Conservation (phyloP, 2,797 vertebrate genomes). For the Scolopax rusticola region DNA sequence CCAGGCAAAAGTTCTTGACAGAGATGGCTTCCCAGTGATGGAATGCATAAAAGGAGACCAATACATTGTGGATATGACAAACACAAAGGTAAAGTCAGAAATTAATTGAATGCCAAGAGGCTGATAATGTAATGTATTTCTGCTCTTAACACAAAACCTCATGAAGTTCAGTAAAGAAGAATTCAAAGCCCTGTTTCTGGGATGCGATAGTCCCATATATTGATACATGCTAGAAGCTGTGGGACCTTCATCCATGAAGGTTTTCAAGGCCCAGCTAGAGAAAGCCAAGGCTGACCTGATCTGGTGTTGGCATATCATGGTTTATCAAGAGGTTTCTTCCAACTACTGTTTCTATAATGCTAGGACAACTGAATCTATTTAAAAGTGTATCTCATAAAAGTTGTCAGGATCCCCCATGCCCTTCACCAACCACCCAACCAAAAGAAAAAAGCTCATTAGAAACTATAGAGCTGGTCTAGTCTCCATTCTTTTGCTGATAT, state of each 20-base stretch:
- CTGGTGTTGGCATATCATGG: neutral
- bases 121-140: neutral
- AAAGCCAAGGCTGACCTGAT: neutral
- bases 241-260: neutral
- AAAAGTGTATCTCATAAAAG: neutral
- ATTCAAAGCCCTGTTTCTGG: neutral
- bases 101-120: neutral
- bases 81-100: slow-evolving; percentile 89
- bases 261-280: neutral
- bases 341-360: neutral
- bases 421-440: neutral
- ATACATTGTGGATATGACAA: slow-evolving; percentile 98
- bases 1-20: slow-evolving; percentile 96
- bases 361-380: neutral
- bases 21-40: slow-evolving; percentile 97
- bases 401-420: neutral
- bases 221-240: neutral
- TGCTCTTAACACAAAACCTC: neutral
- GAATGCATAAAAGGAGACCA: slow-evolving; percentile 98
- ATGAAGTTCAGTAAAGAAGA: neutral
- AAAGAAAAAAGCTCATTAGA: neutral
- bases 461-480: neutral
- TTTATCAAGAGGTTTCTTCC: neutral
- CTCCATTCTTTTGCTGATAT: neutral
- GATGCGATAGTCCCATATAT: accelerated